phyloP scores from a whole-genome alignment of 2,888 invertebrate species.

The Agrochola macilenta region DNA sequence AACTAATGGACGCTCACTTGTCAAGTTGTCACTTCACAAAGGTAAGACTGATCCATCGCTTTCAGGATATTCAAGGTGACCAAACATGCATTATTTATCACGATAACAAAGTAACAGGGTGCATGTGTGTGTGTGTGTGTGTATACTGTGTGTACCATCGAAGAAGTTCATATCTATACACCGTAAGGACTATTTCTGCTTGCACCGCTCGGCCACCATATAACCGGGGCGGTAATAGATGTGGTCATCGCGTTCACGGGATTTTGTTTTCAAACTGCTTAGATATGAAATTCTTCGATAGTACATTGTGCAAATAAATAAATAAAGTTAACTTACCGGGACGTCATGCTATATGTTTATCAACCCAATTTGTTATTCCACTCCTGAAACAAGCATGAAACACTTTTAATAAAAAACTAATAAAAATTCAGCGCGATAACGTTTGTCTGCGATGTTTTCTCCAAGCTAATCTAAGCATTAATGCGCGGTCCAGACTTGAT shows the following conservation, averaged over 20 bases:
- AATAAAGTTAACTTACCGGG: constrained; percentile 76
- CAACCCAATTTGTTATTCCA: constrained; percentile 67
- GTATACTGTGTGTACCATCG: too few species aligned
- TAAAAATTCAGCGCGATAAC: constrained; percentile 1
- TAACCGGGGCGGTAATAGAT: too few species aligned
- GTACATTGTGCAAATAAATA: too few species aligned
- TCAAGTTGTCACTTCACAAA: neutral
- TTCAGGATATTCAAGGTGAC: constrained; percentile 34
- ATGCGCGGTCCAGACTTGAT: constrained; percentile 20
- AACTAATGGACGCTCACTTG: neutral
- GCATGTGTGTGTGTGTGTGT: too few species aligned
- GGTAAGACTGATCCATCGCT: neutral
- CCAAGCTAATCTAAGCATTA: constrained; percentile 23
- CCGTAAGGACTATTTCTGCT: too few species aligned
- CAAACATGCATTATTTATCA: constrained; percentile 39
- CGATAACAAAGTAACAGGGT: neutral
- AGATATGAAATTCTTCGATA: too few species aligned
- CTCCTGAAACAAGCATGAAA: constrained; percentile 76
- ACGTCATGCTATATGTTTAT: constrained; percentile 78
- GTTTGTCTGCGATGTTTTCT: constrained; percentile 12
- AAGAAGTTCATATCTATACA: too few species aligned
- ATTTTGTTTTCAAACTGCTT: too few species aligned
- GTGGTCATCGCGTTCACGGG: too few species aligned
- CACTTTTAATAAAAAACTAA: constrained; percentile 20
- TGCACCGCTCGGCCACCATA: too few species aligned